These are phyloP conservation scores for Dicrurus megarhynchus DNA, from an alignment of 2,113 vertebrate genomes.

Conservation along the genomic window DNA sequence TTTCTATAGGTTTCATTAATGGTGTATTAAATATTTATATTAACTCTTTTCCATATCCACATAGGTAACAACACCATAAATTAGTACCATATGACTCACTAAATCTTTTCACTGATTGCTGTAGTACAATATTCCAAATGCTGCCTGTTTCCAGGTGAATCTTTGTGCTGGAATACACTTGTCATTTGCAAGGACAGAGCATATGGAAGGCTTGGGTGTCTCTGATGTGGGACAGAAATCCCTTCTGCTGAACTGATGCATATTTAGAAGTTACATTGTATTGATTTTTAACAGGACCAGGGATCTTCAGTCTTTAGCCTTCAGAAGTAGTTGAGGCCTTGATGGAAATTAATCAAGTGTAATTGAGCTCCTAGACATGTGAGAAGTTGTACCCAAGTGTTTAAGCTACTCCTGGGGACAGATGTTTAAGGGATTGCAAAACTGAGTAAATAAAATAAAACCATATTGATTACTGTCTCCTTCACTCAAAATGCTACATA, in stretches of 20 bases:
- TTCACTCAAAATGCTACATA: background rate
- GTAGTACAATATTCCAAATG: background rate
- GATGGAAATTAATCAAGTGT: background rate
- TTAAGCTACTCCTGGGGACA: background rate
- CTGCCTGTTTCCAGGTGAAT: background rate
- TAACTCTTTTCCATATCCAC: background rate
- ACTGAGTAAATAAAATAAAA: background rate
- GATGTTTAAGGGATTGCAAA: background rate
- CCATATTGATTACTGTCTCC: background rate
- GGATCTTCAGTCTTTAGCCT: background rate
- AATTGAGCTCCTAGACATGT: background rate
- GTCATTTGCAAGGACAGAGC: background rate
- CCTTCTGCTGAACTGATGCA: background rate
- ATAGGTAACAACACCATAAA: background rate
- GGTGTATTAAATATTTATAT: constrained; percentile 4
- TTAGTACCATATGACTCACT: background rate
- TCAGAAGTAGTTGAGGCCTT: background rate
- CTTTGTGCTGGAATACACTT: background rate
- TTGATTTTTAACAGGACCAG: background rate
- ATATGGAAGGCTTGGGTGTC: background rate
- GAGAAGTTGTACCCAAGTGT: background rate
- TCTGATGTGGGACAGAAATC: background rate
- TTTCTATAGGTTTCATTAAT: background rate
- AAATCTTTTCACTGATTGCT: background rate
- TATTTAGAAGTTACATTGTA: background rate